phyloP scores from a whole-genome alignment of 2,797 vertebrate species.

The Natrix natrix region DNA sequence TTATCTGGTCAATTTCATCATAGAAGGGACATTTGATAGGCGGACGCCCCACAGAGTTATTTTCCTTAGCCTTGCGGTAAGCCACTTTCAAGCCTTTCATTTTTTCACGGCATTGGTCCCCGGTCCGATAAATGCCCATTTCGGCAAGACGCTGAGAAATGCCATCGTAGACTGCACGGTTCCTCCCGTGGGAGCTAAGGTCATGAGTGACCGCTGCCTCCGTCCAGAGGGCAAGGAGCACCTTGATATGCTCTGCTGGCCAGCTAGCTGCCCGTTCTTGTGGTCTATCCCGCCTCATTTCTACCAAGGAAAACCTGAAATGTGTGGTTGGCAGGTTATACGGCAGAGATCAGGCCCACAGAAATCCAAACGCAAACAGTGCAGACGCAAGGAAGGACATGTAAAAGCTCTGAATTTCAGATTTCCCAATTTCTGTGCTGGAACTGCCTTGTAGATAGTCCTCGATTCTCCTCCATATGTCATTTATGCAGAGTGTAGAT shows the following conservation, averaged over 20 bases:
- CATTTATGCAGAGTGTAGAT: neutral
- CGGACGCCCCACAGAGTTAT: constrained; percentile 28
- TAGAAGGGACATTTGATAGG: constrained; percentile 35
- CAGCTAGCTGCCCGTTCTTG: constrained; percentile 35
- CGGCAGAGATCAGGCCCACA: neutral
- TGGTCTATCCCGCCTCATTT: constrained; percentile 32
- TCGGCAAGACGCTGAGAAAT: constrained; percentile 36
- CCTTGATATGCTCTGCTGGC: constrained; percentile 34
- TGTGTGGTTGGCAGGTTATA: neutral
- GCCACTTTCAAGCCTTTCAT: constrained; percentile 37
- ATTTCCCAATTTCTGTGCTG: neutral
- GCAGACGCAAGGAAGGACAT: neutral
- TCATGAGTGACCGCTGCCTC: constrained; percentile 32
- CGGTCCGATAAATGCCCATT: constrained; percentile 36
- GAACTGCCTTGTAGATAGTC: neutral
- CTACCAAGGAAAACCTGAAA: neutral
- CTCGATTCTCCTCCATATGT: neutral
- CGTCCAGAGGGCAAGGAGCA: constrained; percentile 33
- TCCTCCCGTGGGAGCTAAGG: constrained; percentile 28
- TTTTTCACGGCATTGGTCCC: constrained; percentile 35
- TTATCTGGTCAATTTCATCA: constrained; percentile 36
- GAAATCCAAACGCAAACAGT: neutral
- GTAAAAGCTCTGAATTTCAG: neutral
- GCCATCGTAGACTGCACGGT: constrained; percentile 29
- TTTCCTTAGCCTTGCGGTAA: constrained; percentile 36